Evolutionary conservation across 2,113 vertebrate species (phyloP).

Genomic region (Sinocyclocheilus maitianheensis): DNA sequence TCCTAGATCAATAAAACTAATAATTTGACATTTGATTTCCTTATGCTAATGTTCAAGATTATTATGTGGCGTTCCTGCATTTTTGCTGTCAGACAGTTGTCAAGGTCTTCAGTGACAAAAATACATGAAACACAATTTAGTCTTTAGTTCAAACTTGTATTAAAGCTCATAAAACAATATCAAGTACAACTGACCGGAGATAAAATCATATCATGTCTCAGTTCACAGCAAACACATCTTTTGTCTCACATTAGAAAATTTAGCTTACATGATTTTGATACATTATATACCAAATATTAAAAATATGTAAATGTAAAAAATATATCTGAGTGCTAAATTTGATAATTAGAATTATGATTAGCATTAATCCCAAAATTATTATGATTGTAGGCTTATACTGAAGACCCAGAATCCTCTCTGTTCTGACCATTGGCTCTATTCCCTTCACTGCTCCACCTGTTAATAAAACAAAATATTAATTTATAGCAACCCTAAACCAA

Average conservation of each 20-base stretch:
- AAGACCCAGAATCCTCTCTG: neutral
- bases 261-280: neutral
- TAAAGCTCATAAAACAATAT: neutral
- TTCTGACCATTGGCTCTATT: neutral
- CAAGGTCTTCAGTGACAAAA: neutral
- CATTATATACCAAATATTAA: neutral
- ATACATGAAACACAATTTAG: neutral
- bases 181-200: neutral
- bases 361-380: neutral
- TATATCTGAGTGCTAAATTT: neutral
- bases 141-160: neutral
- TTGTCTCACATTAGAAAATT: neutral
- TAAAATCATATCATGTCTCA: neutral
- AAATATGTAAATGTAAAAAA: neutral
- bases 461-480: neutral
- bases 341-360: neutral
- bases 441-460: neutral
- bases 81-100: neutral
- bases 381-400: neutral
- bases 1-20: neutral
- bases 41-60: neutral
- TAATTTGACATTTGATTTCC: neutral
- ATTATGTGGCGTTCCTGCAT: neutral
- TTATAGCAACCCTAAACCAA: neutral
- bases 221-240: neutral